Base-by-base conservation (phyloP, 2,888 invertebrate genomes). In the Macrosiphum euphorbiae region DNA sequence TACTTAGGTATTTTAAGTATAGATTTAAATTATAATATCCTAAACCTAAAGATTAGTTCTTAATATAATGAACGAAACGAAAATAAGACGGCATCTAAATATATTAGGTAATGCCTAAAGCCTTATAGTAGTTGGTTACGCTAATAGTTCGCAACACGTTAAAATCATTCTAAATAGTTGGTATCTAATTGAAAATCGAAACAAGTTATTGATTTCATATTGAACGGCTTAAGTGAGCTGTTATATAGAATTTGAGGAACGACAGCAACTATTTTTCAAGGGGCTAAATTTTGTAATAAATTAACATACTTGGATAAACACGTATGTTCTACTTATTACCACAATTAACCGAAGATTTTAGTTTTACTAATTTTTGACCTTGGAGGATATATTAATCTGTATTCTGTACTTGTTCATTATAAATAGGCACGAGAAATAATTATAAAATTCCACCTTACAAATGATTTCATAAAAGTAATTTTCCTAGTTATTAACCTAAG, bases 101-200 rank as follows among this genome's bases (percentile, higher is more conserved):
- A 44, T 44, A 44, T 88, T 88, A 88, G 55, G 35, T 78, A 16
- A 1, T 35, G 78, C 35, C 50, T 78, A 16, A 41, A 90, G 35
- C 50, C 11, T 13, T 58, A 44, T 28, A 26, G 20, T 78, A 35
- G 90, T 90, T 35, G 35, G 50, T 78, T 78, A 26, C 78, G 78
- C 35, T 78, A 11, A 78, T 20, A 35, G 24, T 90, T 50, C 16
- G 52, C 26, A 90, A 52, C 50, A 90, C 8, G 24, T 50, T 78
- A 26, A 78, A 89, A 90, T 50, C 2, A 41, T 90, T 90, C 7
- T 90, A 44, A 7, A 44, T 44, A 90, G 78, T 90, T 90, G 35
- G 78, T 35, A 78, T 50, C 0, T 90, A 11, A 89, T 89, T 89
- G 47, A 61, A 61, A 89, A 61, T 61, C 16, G 20, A 89, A 89